phyloP scores from a whole-genome alignment of 2,113 vertebrate species.

The Otus sunia region DNA sequence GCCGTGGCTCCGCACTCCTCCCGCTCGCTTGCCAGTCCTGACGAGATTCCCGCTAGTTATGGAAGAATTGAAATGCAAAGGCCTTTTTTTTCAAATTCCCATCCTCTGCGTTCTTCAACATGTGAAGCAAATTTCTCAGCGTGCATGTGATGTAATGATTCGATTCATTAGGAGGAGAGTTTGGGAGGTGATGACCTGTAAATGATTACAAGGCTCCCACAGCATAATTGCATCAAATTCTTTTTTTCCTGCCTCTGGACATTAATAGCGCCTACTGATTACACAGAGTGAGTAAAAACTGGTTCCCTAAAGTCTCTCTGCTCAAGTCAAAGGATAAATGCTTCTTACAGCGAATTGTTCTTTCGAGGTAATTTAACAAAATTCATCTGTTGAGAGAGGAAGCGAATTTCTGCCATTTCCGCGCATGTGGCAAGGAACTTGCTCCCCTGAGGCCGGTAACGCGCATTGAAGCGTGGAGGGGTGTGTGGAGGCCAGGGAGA shows the following conservation, averaged over 20 bases:
- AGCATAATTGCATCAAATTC: background rate
- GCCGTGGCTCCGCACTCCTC: background rate
- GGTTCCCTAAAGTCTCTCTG: background rate
- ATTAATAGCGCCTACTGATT: slow-evolving; percentile 23
- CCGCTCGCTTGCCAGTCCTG: fast-evolving
- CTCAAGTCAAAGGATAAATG: background rate
- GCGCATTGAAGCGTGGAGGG: background rate
- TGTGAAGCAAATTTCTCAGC: fast-evolving
- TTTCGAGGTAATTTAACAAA: background rate
- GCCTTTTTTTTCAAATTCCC: fast-evolving
- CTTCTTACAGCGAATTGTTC: background rate
- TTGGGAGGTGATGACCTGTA: background rate
- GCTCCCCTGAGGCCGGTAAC: background rate
- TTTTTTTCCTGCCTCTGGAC: slow-evolving; percentile 40
- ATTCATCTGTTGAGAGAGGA: background rate
- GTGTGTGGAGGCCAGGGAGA: background rate
- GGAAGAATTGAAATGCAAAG: background rate
- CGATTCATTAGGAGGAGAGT: background rate
- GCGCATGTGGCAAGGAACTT: fast-evolving
- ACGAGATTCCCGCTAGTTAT: fast-evolving
- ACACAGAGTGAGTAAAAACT: background rate
- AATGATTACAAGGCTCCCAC: slow-evolving; percentile 11
- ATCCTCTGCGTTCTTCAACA: fast-evolving
- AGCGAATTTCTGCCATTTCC: background rate
- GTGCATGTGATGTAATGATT: background rate